These are phyloP conservation scores for Lycophotia porphyrea DNA, from an alignment of 2,888 invertebrate genomes.

Conservation along the genomic window DNA sequence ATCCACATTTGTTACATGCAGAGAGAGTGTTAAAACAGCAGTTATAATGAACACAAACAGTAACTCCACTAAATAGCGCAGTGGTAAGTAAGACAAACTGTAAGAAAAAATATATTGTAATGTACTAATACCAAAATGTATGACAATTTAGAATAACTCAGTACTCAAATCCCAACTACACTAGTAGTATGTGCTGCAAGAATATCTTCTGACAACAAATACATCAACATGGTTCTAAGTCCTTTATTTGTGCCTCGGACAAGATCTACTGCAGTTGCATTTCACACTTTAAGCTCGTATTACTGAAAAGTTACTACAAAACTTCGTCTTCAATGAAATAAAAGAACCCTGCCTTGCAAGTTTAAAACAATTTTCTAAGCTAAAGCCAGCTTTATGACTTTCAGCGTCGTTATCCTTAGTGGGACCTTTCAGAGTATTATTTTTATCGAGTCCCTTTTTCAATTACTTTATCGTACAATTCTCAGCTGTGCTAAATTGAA, in stretches of 20 bases:
- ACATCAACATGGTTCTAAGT: not conserved
- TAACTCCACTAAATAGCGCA: not conserved
- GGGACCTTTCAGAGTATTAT: slow-evolving; percentile 19
- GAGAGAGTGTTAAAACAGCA: not conserved
- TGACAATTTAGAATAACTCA: not conserved
- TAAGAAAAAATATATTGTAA: not conserved
- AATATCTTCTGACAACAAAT: not conserved
- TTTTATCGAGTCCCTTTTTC: slow-evolving; percentile 50
- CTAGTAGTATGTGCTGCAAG: not conserved
- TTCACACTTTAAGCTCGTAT: slow-evolving; percentile 12
- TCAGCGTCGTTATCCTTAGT: slow-evolving; percentile 30
- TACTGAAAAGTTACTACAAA: slow-evolving; percentile 30
- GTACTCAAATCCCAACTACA: not conserved
- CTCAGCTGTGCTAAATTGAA: slow-evolving; percentile 17
- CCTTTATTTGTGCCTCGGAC: slow-evolving; percentile 7
- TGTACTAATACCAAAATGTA: too few species aligned
- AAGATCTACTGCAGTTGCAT: slow-evolving; percentile 17
- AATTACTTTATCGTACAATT: slow-evolving; percentile 48
- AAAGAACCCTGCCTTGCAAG: slow-evolving; percentile 19
- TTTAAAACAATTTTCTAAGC: slow-evolving; percentile 38
- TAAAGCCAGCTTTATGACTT: slow-evolving; percentile 30
- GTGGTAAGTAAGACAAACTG: not conserved
- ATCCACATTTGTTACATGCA: not conserved
- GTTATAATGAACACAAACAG: not conserved
- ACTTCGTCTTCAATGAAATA: slow-evolving; percentile 17